Base-by-base conservation (phyloP, 2,888 invertebrate genomes). In the Notocelia uddmanniana region DNA sequence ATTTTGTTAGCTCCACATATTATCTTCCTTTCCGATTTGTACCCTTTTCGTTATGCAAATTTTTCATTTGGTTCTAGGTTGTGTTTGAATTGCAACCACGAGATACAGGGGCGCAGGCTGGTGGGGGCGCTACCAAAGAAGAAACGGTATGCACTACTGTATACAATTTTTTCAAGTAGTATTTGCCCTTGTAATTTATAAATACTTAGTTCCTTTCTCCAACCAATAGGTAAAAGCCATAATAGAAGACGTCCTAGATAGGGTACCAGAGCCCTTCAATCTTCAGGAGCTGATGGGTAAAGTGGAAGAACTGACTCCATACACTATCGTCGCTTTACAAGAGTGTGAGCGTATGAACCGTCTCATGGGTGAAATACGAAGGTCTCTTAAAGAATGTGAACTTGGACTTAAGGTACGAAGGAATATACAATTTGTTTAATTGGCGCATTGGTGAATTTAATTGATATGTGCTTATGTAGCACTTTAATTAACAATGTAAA, bases 261-360 rank as follows among this genome's bases (percentile, higher is more conserved):
- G 98, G 87, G 94, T 98, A 13, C 98, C 98, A 0, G 97, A 98
- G 74, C 96, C 96, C 68, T 99, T 98, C 87, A 97, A 97, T 83
- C 96, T 99, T 80, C 84, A 92, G 0, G 99, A 99, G 85, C 95
- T 99, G 82, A 96, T 97, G 96, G 95, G 95, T 0, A 97, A 97
- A 86, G 96, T 96, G 3, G 98, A 98, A 87, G 98, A 99, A 81
- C 94, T 97, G 74, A 98, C 97, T 2, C 99, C 99, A 0, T 99
- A 96, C 85, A 97, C 97, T 0, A 98, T 98, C 66, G 99, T 99
- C 0, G 97, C 97, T 0, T 95, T 98, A 79, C 98, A 99, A 76
- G 99, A 99, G 89, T 98, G 98, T 86, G 98, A 99, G 88, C 95
- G 98, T 54, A 98, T 99, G 98, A 99, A 99, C 87, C 95, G 94